Evolutionary conservation across 1,140 invertebrate genomes (phyloP), one percentile per base, ranked within the genome.

Genomic region (Sesamia nonagrioides): DNA sequence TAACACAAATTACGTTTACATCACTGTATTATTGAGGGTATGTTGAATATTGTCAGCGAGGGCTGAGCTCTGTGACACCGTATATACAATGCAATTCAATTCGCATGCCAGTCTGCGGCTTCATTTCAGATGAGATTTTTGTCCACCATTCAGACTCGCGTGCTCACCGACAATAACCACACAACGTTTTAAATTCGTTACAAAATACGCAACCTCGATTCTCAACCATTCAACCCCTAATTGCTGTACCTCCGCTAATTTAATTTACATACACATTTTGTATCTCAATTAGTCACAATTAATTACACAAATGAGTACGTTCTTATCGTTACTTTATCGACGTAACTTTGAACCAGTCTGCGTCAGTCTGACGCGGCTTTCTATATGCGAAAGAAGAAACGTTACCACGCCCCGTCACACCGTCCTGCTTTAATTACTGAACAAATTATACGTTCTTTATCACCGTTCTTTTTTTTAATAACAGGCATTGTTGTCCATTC

Each of bases 361-460:
- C 66, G n/a, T n/a, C n/a, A 52, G 33, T 37, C 37, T 54, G 40
- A 66, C 68, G 52, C 82, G 78, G 89, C 84, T 88, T 82, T 86
- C 86, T 84, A 85, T 88, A 89, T 92, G 89, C 88, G 89, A 92
- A 88, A 90, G 87, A 88, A 88, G 89, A 92, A 91, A 89, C 91
- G 92, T 89, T 91, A 89, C 91, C 91, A 92, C 90, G 91, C 89
- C 92, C 86, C 90, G 90, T 92, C 91, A 92, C 90, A 89, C 87
- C 84, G 84, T 84, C 79, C 86, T 86, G 86, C 87, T 88, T 89
- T 92, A 93, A 92, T 92, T 92, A 94, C 83, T 74, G 81, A 82
- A 90, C 88, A 94, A 94, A 94, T 93, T 94, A 91, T 86, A 94
- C 77, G 85, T 94, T 93, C 86, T 90, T 92, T 92, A 93, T 92